Evolutionary conservation across 2,888 invertebrate genomes (phyloP).

Genomic region (Drosophila nr. perissopoda): DNA sequence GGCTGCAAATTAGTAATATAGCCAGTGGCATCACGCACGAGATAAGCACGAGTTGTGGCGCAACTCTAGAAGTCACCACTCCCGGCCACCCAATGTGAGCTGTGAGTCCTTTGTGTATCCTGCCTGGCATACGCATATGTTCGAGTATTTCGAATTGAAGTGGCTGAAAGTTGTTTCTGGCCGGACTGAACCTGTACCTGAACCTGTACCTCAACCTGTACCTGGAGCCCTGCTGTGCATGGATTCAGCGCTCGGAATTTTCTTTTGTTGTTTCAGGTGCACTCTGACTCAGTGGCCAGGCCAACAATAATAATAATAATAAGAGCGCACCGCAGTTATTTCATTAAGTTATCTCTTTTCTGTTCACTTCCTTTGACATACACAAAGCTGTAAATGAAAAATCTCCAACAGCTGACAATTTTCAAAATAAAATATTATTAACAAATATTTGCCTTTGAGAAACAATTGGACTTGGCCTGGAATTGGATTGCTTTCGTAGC

Average conservation of each 20-base stretch:
- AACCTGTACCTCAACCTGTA: neutral
- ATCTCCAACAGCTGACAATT: conserved; percentile 19
- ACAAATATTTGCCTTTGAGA: conserved; percentile 2
- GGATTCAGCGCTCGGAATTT: neutral
- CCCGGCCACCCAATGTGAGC: conserved; percentile 16
- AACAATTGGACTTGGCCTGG: neutral
- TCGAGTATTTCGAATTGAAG: conserved; percentile 49
- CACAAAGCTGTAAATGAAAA: neutral
- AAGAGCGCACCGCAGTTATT: conserved; percentile 16
- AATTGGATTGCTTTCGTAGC: neutral
- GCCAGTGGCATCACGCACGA: neutral
- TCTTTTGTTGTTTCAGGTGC: conserved; percentile 21
- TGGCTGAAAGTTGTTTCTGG: conserved; percentile 44
- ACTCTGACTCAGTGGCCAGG: conserved; percentile 21
- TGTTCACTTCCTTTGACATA: neutral
- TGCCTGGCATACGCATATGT: conserved; percentile 60
- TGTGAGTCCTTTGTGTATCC: conserved; percentile 31
- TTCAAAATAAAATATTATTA: conserved; percentile 8
- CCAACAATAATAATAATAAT: conserved; percentile 18
- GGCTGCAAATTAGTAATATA: too few relatives aligned
- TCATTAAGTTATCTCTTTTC: conserved; percentile 2
- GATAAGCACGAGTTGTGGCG: conserved; percentile 17
- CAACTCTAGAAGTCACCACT: conserved; percentile 32
- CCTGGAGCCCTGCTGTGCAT: neutral
- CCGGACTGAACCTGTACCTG: conserved; percentile 7